Evolutionary conservation across 2,797 vertebrate species (phyloP).

Genomic region (Sebastes minor): DNA sequence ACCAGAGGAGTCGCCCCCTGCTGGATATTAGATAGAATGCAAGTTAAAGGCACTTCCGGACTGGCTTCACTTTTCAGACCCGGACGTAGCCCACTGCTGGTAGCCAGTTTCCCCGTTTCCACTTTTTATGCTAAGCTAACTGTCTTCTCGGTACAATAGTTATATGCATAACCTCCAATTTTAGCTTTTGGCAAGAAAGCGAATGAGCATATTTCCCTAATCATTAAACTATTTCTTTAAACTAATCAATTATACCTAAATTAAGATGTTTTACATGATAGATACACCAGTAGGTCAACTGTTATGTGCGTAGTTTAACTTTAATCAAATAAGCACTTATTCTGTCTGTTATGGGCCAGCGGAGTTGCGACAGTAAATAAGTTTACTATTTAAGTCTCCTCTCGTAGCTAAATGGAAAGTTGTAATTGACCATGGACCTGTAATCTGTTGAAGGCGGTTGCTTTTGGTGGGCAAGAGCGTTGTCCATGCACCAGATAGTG

Average conservation of each 20-base stretch:
- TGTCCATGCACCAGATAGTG: slow-evolving; percentile 75
- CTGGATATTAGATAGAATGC: too few relatives aligned
- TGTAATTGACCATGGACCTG: slow-evolving; percentile 52
- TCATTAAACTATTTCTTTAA: slow-evolving; percentile 12
- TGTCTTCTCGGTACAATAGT: background rate
- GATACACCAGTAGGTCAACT: slow-evolving; percentile 17
- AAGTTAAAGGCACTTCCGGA: too few relatives aligned
- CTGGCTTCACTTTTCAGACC: too few relatives aligned
- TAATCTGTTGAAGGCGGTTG: slow-evolving; percentile 40
- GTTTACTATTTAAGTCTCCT: slow-evolving; percentile 32
- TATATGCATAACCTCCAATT: background rate
- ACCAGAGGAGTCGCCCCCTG: too few relatives aligned
- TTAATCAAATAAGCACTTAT: slow-evolving; percentile 33
- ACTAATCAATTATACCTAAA: background rate
- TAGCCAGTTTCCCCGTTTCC: background rate
- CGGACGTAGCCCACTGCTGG: too few relatives aligned
- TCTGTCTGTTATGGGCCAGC: slow-evolving; percentile 25
- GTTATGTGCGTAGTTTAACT: slow-evolving; percentile 1
- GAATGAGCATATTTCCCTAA: background rate
- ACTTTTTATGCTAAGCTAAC: background rate
- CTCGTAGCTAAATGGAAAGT: slow-evolving; percentile 44
- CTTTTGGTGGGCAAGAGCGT: slow-evolving; percentile 54
- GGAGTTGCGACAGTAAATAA: slow-evolving; percentile 11
- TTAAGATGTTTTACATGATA: slow-evolving; percentile 31
- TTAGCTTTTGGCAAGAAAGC: background rate